A percentile compares a stretch with the other conserved stretches of the same genome.
Evolutionary conservation across 2,888 invertebrate genomes (phyloP).

Genomic region (Pachycephus smyrnensis): DNA sequence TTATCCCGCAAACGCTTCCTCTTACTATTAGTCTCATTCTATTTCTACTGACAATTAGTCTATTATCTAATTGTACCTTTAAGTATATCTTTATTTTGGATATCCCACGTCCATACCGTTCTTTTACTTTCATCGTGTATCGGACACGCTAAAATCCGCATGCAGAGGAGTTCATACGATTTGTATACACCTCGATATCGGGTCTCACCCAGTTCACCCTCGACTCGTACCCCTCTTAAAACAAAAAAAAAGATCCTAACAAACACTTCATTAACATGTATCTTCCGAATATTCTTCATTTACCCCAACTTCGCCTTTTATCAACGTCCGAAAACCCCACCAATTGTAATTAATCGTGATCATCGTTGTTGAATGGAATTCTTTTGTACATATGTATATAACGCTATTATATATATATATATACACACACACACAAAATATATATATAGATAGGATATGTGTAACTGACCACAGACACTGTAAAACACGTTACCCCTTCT

Average conservation of each 20-base stretch:
- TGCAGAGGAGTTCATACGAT: not conserved
- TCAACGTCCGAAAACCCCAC: slow-evolving; percentile 40
- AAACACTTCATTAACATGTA: slow-evolving; percentile 19
- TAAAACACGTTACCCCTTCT: slow-evolving; percentile 31
- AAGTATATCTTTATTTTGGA: not conserved
- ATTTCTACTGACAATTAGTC: not conserved
- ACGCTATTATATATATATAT: slow-evolving; percentile 13
- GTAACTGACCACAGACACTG: slow-evolving; percentile 41
- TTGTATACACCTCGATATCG: not conserved
- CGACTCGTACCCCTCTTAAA: not conserved
- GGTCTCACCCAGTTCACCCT: not conserved
- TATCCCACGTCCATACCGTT: slow-evolving; percentile 19
- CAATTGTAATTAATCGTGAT: slow-evolving; percentile 49
- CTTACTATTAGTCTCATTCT: slow-evolving; percentile 5
- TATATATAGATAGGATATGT: slow-evolving; percentile 43
- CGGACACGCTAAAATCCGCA: slow-evolving; percentile 61
- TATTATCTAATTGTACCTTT: not conserved
- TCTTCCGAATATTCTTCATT: not conserved
- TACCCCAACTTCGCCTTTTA: not conserved
- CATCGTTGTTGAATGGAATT: slow-evolving; percentile 55
- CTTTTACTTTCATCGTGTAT: slow-evolving; percentile 41
- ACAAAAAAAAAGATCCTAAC: slow-evolving; percentile 25
- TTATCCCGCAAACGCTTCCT: slow-evolving; percentile 50
- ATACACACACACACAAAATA: slow-evolving; percentile 27
- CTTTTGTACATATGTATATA: slow-evolving; percentile 63